Conservation (phyloP, 2,113 vertebrate species). For the Peromyscus leucopus region DNA sequence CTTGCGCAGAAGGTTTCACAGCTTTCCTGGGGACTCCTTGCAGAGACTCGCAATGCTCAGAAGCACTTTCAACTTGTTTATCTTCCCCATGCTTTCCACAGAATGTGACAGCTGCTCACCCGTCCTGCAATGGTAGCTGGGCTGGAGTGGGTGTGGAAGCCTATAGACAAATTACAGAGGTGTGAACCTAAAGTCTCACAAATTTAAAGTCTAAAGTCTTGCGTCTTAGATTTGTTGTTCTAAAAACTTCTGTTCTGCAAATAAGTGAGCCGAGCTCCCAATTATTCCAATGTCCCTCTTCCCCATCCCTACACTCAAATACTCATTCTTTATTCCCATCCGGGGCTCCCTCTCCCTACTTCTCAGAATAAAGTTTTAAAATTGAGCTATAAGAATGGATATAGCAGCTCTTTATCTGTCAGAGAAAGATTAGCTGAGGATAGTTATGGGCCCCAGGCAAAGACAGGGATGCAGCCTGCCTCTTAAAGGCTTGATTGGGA, state of each 20-base stretch:
- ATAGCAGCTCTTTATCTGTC: conserved; percentile 84
- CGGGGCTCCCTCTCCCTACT: conserved; percentile 58
- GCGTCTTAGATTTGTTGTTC: conserved; percentile 20
- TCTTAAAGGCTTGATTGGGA: conserved; percentile 84
- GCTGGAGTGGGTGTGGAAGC: not conserved
- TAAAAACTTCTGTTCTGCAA: conserved; percentile 48
- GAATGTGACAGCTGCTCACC: not conserved
- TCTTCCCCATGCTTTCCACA: not conserved
- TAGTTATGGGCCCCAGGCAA: conserved; percentile 84
- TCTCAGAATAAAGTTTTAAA: conserved; percentile 83
- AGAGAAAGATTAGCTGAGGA: conserved; percentile 87
- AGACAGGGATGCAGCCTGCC: conserved; percentile 78
- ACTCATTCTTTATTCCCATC: conserved; percentile 72
- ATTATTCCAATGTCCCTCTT: not conserved
- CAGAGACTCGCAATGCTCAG: not conserved
- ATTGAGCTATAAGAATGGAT: conserved; percentile 84
- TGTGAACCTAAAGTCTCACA: not conserved
- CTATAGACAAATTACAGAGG: not conserved
- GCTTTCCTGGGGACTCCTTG: not conserved
- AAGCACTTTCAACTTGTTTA: not conserved
- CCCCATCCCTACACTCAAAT: conserved; percentile 26
- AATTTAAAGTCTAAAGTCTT: not conserved
- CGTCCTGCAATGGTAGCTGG: not conserved
- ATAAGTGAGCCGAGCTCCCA: conserved; percentile 13
- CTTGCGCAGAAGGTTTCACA: not conserved